Evolutionary conservation across 1,140 invertebrate genomes (phyloP).

Genomic region (Hylaeus volcanicus): DNA sequence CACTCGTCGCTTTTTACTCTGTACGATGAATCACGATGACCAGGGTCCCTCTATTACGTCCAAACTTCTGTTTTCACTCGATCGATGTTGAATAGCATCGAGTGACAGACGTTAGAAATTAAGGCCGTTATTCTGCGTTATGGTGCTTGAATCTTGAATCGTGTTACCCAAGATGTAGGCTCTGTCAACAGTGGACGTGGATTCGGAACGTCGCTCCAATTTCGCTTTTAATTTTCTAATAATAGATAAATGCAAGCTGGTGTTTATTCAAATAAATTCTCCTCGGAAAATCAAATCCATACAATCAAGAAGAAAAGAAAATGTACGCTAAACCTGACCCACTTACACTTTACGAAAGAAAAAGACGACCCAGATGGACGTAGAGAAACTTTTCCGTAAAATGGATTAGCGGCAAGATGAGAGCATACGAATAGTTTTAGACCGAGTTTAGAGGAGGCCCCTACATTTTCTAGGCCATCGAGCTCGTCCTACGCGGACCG

Average conservation of each 20-base stretch:
- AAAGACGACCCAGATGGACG: no score
- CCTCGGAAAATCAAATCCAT: no score
- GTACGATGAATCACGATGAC: neutral
- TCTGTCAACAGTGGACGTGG: neutral
- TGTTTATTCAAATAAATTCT: no score
- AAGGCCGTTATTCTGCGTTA: neutral
- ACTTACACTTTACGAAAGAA: no score
- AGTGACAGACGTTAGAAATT: neutral
- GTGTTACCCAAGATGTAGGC: neutral
- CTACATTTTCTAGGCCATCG: conserved; percentile 55
- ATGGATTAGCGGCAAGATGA: no score
- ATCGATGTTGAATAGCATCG: neutral
- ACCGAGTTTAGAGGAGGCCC: no score
- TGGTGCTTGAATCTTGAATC: neutral
- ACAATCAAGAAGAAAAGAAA: no score
- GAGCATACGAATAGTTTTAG: no score
- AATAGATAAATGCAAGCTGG: no score
- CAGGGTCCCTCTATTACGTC: neutral
- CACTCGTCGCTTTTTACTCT: conserved; percentile 14
- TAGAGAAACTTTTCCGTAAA: no score
- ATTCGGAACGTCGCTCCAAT: neutral
- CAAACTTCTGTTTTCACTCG: neutral
- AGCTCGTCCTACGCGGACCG: conserved; percentile 46
- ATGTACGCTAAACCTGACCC: no score
- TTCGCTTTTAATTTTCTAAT: no score